Evolutionary conservation across 2,888 invertebrate species (phyloP).

Genomic region (Magallana nippona): DNA sequence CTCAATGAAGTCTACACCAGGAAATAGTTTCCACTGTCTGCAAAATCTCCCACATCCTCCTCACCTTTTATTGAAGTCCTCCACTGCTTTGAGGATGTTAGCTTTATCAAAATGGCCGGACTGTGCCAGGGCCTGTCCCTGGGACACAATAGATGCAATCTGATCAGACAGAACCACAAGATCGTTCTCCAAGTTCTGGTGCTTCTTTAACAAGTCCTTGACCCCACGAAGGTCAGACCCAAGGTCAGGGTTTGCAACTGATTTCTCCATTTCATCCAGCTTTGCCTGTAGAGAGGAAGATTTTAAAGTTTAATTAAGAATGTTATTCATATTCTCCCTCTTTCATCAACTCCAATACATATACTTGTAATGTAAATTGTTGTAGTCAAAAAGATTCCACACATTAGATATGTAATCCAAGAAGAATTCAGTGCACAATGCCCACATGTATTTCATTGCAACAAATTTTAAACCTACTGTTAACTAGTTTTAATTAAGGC

Average conservation of each 20-base stretch:
- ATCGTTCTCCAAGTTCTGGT: slow-evolving; percentile 90
- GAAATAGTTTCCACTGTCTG: neutral
- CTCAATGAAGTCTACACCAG: no score
- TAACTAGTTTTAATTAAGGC: no score
- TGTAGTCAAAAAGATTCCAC: no score
- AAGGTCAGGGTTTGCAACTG: slow-evolving; percentile 87
- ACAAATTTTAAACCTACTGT: no score
- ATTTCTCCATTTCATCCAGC: slow-evolving; percentile 90
- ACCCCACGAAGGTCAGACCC: slow-evolving; percentile 95
- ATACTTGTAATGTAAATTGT: no score
- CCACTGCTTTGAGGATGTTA: slow-evolving; percentile 89
- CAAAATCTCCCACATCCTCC: slow-evolving; percentile 52
- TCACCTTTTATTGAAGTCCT: slow-evolving; percentile 86
- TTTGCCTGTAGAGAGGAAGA: slow-evolving; percentile 80
- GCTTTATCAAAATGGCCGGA: slow-evolving; percentile 97
- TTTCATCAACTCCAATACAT: neutral
- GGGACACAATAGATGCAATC: slow-evolving; percentile 87
- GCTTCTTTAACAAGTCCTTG: slow-evolving; percentile 93
- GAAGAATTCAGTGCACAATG: no score
- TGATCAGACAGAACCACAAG: slow-evolving; percentile 90
- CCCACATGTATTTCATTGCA: no score
- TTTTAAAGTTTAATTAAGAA: neutral
- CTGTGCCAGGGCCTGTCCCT: slow-evolving; percentile 92
- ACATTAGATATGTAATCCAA: no score
- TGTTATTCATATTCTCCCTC: neutral